Conservation (phyloP, 2,888 invertebrate genomes). For the Temnothorax ravouxi region DNA sequence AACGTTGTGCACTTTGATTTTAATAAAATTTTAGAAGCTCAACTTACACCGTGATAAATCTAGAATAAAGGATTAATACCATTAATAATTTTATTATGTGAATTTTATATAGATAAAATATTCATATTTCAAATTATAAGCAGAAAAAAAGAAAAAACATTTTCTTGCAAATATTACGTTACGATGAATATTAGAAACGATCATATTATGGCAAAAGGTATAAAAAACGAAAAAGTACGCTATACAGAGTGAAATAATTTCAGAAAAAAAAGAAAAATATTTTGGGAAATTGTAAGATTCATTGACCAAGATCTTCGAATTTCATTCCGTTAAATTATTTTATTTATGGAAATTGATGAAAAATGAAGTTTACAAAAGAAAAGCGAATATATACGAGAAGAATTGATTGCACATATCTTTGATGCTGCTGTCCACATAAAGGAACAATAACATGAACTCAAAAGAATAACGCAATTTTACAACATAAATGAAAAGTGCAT, state of each 20-base stretch:
- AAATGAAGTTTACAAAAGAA: background rate
- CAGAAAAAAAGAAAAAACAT: background rate
- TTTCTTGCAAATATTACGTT: background rate
- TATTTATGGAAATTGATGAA: background rate
- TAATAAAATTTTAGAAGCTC: background rate
- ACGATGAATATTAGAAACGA: background rate
- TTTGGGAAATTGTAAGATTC: background rate
- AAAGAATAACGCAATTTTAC: constrained; percentile 4
- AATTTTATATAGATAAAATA: background rate
- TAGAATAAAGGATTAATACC: background rate
- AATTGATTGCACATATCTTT: background rate
- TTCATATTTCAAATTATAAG: background rate
- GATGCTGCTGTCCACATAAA: background rate
- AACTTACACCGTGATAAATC: background rate
- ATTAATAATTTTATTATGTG: background rate
- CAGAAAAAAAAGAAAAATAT: background rate
- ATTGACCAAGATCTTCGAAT: background rate
- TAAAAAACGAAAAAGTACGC: background rate
- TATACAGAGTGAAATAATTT: background rate
- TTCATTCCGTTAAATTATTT: background rate
- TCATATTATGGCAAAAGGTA: background rate
- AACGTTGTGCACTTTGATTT: background rate
- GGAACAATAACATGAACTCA: background rate
- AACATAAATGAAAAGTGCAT: background rate
- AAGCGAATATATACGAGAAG: background rate